Evolutionary conservation across 1,140 invertebrate species (phyloP).

Genomic region (Probaryconus sp.): DNA sequence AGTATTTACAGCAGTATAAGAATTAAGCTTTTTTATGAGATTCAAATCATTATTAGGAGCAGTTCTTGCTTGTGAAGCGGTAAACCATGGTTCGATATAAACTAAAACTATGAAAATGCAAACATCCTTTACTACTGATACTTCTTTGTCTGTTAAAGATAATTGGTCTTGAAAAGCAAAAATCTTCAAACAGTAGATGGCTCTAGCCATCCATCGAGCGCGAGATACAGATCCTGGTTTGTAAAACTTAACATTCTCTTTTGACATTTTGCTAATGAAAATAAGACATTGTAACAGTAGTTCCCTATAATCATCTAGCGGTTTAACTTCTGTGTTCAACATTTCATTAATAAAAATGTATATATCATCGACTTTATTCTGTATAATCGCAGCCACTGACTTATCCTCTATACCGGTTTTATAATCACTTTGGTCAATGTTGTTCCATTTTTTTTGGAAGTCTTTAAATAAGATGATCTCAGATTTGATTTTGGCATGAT

Average conservation of each 20-base stretch:
- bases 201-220: constrained; percentile 71
- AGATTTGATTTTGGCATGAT: constrained; percentile 61
- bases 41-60: constrained; percentile 56
- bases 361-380: constrained; percentile 14
- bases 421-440: constrained; percentile 10
- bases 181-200: constrained; percentile 70
- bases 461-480: constrained; percentile 63
- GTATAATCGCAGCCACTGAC: constrained; percentile 1
- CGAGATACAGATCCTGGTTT: constrained; percentile 63
- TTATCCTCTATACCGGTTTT: constrained; percentile 10
- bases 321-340: constrained; percentile 12
- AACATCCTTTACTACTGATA: constrained; percentile 19
- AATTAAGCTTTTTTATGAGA: constrained; percentile 41
- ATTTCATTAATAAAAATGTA: constrained; percentile 10
- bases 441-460: constrained; percentile 43
- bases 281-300: constrained; percentile 56
- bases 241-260: constrained; percentile 61
- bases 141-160: constrained; percentile 58
- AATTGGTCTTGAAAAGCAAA: constrained; percentile 65
- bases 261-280: constrained; percentile 56
- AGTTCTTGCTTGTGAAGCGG: constrained; percentile 24
- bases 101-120: constrained; percentile 61
- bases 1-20: constrained; percentile 28
- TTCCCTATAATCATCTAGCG: constrained; percentile 62
- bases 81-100: constrained; percentile 61